These are phyloP conservation scores for Cerastis rubricosa DNA, from an alignment of 2,888 invertebrate genomes.

Conservation along the genomic window DNA sequence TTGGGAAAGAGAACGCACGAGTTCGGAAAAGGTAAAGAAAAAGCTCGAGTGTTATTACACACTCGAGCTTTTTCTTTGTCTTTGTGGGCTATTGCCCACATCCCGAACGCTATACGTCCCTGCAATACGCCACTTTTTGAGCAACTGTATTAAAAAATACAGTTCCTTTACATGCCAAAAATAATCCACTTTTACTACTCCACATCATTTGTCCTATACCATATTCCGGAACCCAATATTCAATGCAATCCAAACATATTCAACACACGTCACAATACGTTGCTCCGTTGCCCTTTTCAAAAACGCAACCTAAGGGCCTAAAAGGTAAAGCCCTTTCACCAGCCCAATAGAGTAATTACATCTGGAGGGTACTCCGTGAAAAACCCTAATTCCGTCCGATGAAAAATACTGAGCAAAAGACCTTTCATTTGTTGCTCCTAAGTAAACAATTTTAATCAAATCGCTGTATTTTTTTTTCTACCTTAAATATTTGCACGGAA, in stretches of 20 bases:
- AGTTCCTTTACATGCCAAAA: too few relatives aligned
- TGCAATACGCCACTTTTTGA: too few relatives aligned
- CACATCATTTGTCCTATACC: not conserved
- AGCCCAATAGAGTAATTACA: conserved; percentile 82
- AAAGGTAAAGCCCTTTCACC: conserved; percentile 76
- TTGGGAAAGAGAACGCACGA: too few relatives aligned
- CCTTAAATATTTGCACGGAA: conserved; percentile 64
- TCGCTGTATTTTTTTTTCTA: conserved; percentile 67
- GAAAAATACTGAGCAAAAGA: conserved; percentile 72
- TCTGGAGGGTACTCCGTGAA: conserved; percentile 74
- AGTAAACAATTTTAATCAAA: conserved; percentile 80
- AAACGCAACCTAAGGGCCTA: conserved; percentile 57
- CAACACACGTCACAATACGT: conserved; percentile 58
- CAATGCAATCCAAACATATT: conserved; percentile 63
- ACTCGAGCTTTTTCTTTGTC: too few relatives aligned
- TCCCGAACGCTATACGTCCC: too few relatives aligned
- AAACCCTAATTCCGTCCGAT: conserved; percentile 77
- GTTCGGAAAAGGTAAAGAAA: too few relatives aligned
- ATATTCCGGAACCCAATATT: conserved; percentile 36
- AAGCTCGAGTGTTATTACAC: too few relatives aligned
- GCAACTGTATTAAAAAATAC: too few relatives aligned
- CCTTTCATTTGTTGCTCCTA: conserved; percentile 74
- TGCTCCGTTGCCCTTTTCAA: conserved; percentile 50
- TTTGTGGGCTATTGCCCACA: too few relatives aligned
- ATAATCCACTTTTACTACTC: not conserved